Conservation (phyloP, 2,888 invertebrate species). For the Tuberolachnus salignus region DNA sequence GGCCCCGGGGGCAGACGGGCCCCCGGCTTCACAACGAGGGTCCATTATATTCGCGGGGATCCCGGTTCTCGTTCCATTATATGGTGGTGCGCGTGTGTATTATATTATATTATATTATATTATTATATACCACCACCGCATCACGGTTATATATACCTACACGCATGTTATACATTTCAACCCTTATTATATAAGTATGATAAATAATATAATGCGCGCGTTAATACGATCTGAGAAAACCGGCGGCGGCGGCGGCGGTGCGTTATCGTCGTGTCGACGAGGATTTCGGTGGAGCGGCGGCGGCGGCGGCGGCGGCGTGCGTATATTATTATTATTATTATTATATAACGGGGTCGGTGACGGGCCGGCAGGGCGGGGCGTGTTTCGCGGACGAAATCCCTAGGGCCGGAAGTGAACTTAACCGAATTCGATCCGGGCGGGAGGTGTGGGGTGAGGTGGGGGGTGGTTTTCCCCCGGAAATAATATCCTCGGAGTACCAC, state of each 20-base stretch:
- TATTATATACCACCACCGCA: too few species aligned
- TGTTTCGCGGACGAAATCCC: constrained; percentile 49
- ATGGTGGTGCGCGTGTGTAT: too few species aligned
- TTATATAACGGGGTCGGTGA: background rate
- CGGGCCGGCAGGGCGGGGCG: constrained; percentile 12
- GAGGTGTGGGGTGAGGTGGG: background rate
- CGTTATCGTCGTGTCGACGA: background rate
- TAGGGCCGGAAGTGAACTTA: constrained; percentile 54
- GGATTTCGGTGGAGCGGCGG: background rate
- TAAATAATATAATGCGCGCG: background rate
- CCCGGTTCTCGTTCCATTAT: too few species aligned
- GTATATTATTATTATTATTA: too few species aligned
- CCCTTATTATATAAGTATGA: constrained; percentile 14
- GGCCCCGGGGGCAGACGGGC: background rate
- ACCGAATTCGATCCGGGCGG: constrained; percentile 41
- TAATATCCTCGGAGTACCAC: background rate
- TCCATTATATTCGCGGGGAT: constrained; percentile 38
- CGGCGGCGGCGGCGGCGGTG: background rate
- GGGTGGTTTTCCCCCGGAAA: constrained; percentile 5
- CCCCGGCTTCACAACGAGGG: background rate
- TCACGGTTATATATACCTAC: too few species aligned
- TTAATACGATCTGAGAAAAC: constrained; percentile 45
- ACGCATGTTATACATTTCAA: constrained; percentile 19
- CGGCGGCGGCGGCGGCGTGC: background rate
- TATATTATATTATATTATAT: too few species aligned